phyloP scores from a whole-genome alignment of 2,888 invertebrate genomes.

The Ectemnius lituratus region DNA sequence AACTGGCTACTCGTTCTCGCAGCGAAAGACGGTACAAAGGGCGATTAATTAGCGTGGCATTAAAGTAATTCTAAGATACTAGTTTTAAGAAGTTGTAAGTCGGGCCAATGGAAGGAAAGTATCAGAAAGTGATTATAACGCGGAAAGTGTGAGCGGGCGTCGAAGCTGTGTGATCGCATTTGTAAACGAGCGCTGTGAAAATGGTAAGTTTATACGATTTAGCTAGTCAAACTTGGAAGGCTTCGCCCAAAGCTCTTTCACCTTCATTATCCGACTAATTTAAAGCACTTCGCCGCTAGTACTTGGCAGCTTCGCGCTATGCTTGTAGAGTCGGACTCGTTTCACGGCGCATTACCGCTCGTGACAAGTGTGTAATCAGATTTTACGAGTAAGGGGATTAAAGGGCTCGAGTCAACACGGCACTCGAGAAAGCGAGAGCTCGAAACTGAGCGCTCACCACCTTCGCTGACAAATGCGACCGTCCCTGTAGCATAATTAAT shows the following conservation, averaged over 20 bases:
- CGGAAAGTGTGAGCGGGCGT: conserved; percentile 17
- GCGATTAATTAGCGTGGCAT: too few species aligned
- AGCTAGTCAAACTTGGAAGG: too few species aligned
- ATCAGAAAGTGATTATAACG: conserved; percentile 19
- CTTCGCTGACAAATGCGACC: conserved; percentile 12
- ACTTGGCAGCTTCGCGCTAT: too few species aligned
- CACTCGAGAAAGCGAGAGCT: neutral
- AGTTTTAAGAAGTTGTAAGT: too few species aligned
- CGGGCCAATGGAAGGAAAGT: too few species aligned
- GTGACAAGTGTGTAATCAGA: conserved; percentile 5
- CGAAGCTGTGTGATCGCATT: conserved; percentile 21
- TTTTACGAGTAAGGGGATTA: neutral
- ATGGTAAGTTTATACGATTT: too few species aligned
- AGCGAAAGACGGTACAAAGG: neutral
- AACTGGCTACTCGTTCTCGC: conserved; percentile 34
- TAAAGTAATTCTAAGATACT: too few species aligned
- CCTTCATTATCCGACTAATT: too few species aligned
- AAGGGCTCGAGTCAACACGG: neutral
- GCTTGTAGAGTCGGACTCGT: too few species aligned
- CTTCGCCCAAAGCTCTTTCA: too few species aligned
- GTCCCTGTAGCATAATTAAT: conserved; percentile 13
- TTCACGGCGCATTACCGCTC: neutral
- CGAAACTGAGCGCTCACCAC: neutral
- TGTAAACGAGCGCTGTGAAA: neutral
- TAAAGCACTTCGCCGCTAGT: too few species aligned